These are phyloP conservation scores for Microtus richardsoni DNA, from an alignment of 2,113 vertebrate genomes.

Conservation along the genomic window DNA sequence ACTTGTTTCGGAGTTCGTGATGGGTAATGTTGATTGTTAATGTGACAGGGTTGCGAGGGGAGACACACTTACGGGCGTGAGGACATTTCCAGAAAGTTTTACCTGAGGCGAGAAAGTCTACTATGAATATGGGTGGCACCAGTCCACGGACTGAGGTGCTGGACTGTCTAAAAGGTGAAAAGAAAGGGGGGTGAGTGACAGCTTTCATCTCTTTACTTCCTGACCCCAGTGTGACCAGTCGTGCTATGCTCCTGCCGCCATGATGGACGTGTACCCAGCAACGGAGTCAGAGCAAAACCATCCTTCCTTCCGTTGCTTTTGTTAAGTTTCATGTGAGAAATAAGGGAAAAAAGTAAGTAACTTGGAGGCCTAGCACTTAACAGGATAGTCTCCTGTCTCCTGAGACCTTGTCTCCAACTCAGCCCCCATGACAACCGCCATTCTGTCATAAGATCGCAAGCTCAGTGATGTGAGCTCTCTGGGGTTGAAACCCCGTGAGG, in stretches of 20 bases:
- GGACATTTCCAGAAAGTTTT: background rate
- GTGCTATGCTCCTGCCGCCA: background rate
- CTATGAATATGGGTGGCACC: background rate
- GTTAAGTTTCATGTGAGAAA: background rate
- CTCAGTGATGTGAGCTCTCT: background rate
- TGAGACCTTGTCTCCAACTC: background rate
- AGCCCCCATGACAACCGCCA: background rate
- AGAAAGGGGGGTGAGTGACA: background rate
- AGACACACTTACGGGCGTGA: background rate
- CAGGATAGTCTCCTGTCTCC: background rate
- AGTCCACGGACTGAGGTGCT: too few relatives aligned
- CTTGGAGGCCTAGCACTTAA: background rate
- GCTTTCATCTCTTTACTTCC: background rate
- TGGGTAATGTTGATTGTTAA: too few relatives aligned
- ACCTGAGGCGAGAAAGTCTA: background rate
- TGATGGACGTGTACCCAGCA: background rate
- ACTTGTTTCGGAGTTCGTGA: background rate
- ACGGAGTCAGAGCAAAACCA: background rate
- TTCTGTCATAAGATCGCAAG: background rate
- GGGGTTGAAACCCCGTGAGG: background rate
- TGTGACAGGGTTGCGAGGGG: background rate
- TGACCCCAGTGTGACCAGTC: too few relatives aligned
- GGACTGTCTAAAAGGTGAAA: too few relatives aligned
- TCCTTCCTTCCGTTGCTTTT: background rate
- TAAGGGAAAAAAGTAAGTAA: background rate